A percentile compares a stretch with the other conserved stretches of the same genome.
phyloP scores from a whole-genome alignment of 2,888 invertebrate species.

The Dysmachus trigonus region DNA sequence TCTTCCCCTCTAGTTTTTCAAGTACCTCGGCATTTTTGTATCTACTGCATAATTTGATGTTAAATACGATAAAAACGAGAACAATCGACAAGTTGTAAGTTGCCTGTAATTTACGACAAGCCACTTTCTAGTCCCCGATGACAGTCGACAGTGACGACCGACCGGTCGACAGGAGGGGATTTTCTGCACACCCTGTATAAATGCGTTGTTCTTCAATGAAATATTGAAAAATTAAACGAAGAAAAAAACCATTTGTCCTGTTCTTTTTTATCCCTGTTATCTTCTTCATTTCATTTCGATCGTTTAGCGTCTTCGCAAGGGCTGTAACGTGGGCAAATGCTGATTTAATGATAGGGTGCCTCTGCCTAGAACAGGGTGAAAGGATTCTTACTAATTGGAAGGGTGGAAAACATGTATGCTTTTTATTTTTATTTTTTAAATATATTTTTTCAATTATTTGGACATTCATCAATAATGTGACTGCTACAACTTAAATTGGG shows the following conservation, averaged over 20 bases:
- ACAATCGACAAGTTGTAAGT: slow-evolving; percentile 38
- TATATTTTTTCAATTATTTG: neutral
- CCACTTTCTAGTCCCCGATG: neutral
- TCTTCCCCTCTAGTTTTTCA: neutral
- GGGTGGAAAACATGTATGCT: neutral
- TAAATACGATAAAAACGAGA: slow-evolving; percentile 41
- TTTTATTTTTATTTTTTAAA: neutral
- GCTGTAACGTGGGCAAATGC: slow-evolving; percentile 15
- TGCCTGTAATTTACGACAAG: slow-evolving; percentile 21
- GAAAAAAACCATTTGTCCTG: neutral
- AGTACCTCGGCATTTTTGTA: slow-evolving; percentile 26
- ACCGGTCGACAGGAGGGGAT: neutral
- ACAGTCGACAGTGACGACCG: neutral
- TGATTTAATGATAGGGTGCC: slow-evolving; percentile 10
- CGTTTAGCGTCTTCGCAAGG: slow-evolving; percentile 3
- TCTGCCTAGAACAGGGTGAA: slow-evolving; percentile 1
- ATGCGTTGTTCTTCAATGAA: neutral
- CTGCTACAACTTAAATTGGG: no score
- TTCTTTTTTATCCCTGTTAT: slow-evolving; percentile 8
- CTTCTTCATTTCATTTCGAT: slow-evolving; percentile 27
- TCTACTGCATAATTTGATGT: slow-evolving; percentile 39
- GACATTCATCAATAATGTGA: no score
- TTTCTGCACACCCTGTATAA: neutral
- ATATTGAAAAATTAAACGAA: neutral
- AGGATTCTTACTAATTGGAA: neutral